Conservation (phyloP, 2,113 vertebrate species). For the Notothenia coriiceps region DNA sequence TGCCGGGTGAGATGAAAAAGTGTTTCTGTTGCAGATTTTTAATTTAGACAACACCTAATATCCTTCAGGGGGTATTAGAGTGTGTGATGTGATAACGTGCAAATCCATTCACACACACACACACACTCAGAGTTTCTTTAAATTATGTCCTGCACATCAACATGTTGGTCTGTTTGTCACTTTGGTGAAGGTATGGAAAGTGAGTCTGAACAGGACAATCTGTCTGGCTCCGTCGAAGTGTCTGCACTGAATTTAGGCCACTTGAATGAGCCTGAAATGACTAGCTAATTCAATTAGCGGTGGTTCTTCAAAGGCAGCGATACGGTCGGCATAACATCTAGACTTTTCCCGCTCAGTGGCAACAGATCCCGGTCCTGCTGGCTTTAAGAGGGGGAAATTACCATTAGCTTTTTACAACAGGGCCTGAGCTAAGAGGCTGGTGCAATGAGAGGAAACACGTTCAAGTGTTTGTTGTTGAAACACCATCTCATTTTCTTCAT, state of each 20-base stretch:
- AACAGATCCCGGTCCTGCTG: constrained; percentile 43
- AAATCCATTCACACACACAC: constrained; percentile 3
- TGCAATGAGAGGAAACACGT: constrained; percentile 53
- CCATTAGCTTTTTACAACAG: constrained; percentile 58
- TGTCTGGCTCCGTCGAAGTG: constrained; percentile 51
- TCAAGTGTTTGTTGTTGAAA: constrained; percentile 25
- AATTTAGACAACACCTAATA: constrained; percentile 80
- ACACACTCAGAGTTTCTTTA: constrained; percentile 17
- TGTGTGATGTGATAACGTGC: constrained; percentile 42
- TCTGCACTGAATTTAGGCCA: constrained; percentile 19
- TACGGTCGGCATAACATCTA: constrained; percentile 60
- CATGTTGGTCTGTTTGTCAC: constrained; percentile 29
- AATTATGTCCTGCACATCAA: neutral
- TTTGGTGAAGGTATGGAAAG: constrained; percentile 28
- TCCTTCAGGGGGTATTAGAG: constrained; percentile 70
- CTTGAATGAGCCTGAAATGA: constrained; percentile 75
- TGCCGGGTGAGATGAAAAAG: constrained; percentile 61
- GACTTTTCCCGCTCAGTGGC: constrained; percentile 71
- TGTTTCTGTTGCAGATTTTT: constrained; percentile 75
- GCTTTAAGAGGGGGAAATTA: constrained; percentile 60
- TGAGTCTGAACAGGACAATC: constrained; percentile 46
- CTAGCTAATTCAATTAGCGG: constrained; percentile 74
- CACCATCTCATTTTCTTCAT: constrained; percentile 15
- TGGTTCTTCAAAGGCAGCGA: constrained; percentile 67
- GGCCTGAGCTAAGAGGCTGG: constrained; percentile 47